phyloP scores from a whole-genome alignment of 2,113 vertebrate species.

The Serilophus lunatus region DNA sequence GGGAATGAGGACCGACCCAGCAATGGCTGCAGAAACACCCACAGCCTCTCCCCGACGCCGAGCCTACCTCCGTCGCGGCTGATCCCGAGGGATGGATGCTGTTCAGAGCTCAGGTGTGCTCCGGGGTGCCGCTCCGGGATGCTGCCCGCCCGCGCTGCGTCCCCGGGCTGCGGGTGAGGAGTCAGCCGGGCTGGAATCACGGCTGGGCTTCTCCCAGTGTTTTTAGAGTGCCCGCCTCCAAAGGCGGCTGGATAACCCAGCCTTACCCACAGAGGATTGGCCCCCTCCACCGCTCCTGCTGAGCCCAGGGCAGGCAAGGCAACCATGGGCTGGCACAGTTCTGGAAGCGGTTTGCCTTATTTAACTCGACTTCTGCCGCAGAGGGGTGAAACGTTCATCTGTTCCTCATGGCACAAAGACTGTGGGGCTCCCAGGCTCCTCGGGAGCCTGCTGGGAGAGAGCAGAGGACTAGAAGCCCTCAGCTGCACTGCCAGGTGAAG shows the following conservation, averaged over 20 bases:
- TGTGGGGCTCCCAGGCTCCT: neutral
- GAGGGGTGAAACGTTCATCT: neutral
- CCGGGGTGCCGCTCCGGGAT: neutral
- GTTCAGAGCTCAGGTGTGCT: rapidly evolving
- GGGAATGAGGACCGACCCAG: rapidly evolving
- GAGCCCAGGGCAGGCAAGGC: neutral
- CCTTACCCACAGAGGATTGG: neutral
- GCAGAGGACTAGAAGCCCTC: neutral
- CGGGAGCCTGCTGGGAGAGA: neutral
- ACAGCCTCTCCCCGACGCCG: rapidly evolving
- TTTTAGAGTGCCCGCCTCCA: neutral
- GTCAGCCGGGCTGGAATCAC: neutral
- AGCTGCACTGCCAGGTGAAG: neutral
- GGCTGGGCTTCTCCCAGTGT: neutral
- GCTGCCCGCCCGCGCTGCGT: neutral
- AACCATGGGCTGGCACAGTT: rapidly evolving
- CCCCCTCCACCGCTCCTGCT: rapidly evolving
- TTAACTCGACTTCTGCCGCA: neutral
- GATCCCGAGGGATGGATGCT: neutral
- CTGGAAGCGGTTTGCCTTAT: neutral
- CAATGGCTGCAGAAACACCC: neutral
- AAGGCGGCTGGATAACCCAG: neutral
- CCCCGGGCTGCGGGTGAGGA: neutral
- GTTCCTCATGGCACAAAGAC: rapidly evolving
- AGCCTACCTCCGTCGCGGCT: neutral